phyloP scores from a whole-genome alignment of 2,888 invertebrate species.

The Ichneumoninae sp. region DNA sequence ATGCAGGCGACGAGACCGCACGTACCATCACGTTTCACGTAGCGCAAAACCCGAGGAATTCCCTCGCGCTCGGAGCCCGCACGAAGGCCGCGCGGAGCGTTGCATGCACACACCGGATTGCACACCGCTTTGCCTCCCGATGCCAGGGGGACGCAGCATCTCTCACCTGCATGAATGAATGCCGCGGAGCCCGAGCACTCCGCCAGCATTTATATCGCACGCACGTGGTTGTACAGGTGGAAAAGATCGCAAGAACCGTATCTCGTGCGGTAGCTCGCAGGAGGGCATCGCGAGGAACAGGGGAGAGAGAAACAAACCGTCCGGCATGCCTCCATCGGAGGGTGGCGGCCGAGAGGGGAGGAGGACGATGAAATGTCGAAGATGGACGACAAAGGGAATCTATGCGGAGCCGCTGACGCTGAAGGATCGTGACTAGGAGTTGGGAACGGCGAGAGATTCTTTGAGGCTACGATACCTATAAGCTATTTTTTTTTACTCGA shows the following conservation, averaged over 20 bases:
- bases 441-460: no score
- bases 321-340: neutral
- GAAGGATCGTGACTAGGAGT: no score
- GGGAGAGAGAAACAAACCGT: neutral
- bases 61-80: constrained; percentile 61
- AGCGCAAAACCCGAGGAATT: constrained; percentile 71
- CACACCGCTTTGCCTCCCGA: constrained; percentile 12
- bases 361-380: neutral
- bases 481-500: no score
- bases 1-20: constrained; percentile 31
- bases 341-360: neutral
- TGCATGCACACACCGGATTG: constrained; percentile 46
- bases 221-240: constrained; percentile 43
- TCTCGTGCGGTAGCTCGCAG: constrained; percentile 64
- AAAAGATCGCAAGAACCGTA: constrained; percentile 45
- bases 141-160: constrained; percentile 17
- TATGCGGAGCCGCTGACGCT: neutral
- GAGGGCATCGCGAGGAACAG: neutral
- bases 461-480: no score
- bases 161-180: constrained; percentile 66
- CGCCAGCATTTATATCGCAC: constrained; percentile 54
- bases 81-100: constrained; percentile 64
- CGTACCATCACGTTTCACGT: constrained; percentile 62
- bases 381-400: neutral
- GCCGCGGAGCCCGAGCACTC: constrained; percentile 57